Evolutionary conservation across 2,888 invertebrate species (phyloP).

Genomic region (Cerceris ruficornis): DNA sequence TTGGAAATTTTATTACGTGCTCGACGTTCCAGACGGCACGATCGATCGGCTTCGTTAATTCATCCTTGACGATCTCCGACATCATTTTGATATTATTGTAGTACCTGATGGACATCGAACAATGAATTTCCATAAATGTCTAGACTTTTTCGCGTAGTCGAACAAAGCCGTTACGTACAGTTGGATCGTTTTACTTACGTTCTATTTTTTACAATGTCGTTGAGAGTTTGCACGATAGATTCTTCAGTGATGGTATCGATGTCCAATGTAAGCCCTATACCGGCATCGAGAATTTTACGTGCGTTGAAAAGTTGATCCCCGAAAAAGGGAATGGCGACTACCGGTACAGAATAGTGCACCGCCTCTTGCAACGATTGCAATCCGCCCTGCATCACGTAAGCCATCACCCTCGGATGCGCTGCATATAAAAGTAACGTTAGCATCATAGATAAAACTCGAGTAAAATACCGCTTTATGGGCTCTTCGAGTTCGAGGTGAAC

Average conservation of each 20-base stretch:
- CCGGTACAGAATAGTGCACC: conserved; percentile 74
- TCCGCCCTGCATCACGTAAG: conserved; percentile 78
- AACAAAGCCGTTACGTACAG: no score
- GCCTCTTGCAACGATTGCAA: conserved; percentile 78
- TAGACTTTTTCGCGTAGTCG: no score
- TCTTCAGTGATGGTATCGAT: conserved; percentile 73
- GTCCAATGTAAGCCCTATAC: conserved; percentile 73
- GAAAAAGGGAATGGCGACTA: conserved; percentile 76
- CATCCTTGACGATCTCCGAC: conserved; percentile 71
- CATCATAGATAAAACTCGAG: conserved; percentile 20
- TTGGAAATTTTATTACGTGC: conserved; percentile 76
- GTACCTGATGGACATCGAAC: conserved; percentile 60
- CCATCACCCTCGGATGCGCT: conserved; percentile 74
- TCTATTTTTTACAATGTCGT: conserved; percentile 68
- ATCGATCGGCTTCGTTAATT: conserved; percentile 74
- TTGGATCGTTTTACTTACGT: conserved; percentile 61
- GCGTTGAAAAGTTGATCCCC: conserved; percentile 78
- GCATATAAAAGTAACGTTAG: conserved; percentile 50
- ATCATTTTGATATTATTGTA: conserved; percentile 65
- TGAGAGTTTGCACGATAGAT: conserved; percentile 63
- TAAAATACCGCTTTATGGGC: conserved; percentile 37
- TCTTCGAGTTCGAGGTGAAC: background rate
- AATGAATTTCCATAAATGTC: no score
- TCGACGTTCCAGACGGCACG: conserved; percentile 75
- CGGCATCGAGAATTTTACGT: conserved; percentile 73